Base-by-base conservation (phyloP, 2,888 invertebrate genomes). In the Oscheius sp. region DNA sequence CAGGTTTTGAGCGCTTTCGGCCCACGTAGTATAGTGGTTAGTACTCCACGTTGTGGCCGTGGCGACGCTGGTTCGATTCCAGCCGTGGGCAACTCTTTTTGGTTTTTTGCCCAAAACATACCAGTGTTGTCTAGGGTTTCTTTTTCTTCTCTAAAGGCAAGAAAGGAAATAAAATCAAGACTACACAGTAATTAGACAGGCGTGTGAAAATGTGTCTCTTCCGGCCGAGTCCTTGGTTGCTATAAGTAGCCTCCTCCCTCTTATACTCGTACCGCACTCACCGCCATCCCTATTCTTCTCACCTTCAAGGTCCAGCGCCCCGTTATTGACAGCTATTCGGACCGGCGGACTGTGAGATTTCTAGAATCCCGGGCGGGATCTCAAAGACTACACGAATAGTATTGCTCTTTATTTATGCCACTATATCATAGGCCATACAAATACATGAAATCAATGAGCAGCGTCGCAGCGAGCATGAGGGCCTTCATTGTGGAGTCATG, bases 1-100 rank as follows among this genome's bases (percentile, higher is more conserved):
- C 42, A 7, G 7, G 42, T 42, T 42, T 42, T 5, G 42, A 3
- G 4, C 55, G 35, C 60, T 60, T n/a, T 33, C 60, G 68, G 68
- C 68, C 68, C 68, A 68, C 48, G 59, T 83, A 82, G 83, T 83
- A 84, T 83, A 84, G 83, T 83, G 83, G 81, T 84, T 83, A 84
- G 83, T 84, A 84, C 83, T 82, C 81, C 79, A 80, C 83, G 81
- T 83, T 83, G 81, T 82, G 81, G 81, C 83, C 83, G 83, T 82
- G 79, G 83, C 83, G 83, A 84, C 83, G 73, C 73, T 33, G n/a
- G 42, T 62, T 21, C 35, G 42, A 37, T 42, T 37, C 62, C 42
- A 13, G 62, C 21, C 62, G 10, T 3, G 11, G 21, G n/a, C 62
- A 63, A 63, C 48, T 48, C 5, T 21, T 42, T 32, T 63, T 58